These are phyloP conservation scores for Cardiocondyla obscurior DNA, from an alignment of 1,140 invertebrate species.

Conservation along the genomic window DNA sequence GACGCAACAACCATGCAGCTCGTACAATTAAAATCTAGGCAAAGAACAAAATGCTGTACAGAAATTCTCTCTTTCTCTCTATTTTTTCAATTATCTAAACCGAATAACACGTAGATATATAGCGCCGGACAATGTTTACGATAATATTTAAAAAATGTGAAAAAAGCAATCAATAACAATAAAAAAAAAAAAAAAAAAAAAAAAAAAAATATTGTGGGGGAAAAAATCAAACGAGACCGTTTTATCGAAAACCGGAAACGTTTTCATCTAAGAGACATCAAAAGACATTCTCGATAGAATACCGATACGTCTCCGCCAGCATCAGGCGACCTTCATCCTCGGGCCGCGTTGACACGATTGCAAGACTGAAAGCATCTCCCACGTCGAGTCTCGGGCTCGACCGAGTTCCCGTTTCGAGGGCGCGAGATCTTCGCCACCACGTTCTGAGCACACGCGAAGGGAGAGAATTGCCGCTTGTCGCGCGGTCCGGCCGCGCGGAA, in stretches of 20 bases:
- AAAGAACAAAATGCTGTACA: not conserved
- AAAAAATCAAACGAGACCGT: too few species aligned
- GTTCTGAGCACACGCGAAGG: not conserved
- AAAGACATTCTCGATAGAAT: not conserved
- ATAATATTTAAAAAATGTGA: not conserved
- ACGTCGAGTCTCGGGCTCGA: not conserved
- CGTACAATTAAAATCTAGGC: not conserved
- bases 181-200: not conserved
- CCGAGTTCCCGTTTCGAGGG: not conserved
- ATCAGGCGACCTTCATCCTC: not conserved
- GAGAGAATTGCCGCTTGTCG: too few species aligned
- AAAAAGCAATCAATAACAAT: not conserved
- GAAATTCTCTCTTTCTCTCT: not conserved
- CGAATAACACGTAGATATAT: not conserved
- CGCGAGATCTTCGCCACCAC: not conserved
- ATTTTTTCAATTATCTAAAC: not conserved
- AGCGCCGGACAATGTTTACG: not conserved
- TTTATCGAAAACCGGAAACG: not conserved
- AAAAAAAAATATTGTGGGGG: too few species aligned
- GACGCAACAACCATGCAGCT: constrained; percentile 13
- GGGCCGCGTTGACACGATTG: not conserved
- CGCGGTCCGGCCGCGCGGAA: not conserved
- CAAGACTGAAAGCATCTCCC: not conserved
- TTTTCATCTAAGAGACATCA: not conserved
- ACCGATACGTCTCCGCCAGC: constrained; percentile 20